These are phyloP conservation scores for Limnephilus marmoratus DNA, from an alignment of 2,888 invertebrate species.

Conservation along the genomic window DNA sequence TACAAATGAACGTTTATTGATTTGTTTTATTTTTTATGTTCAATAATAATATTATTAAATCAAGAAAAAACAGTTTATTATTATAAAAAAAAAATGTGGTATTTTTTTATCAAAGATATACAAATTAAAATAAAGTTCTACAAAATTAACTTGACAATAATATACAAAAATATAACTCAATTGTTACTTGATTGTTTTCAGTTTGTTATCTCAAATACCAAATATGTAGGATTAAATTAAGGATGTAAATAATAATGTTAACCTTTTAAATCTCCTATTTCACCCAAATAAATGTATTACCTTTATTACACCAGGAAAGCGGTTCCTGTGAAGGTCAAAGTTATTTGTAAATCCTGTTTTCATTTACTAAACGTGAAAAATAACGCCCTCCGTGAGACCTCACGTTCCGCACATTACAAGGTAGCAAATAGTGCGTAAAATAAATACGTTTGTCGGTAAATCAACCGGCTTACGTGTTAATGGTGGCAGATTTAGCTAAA, in stretches of 20 bases:
- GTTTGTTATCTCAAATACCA: too few relatives aligned
- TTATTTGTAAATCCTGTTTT: not conserved
- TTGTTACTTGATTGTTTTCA: too few relatives aligned
- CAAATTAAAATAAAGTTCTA: too few relatives aligned
- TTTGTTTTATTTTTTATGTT: too few relatives aligned
- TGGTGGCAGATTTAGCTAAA: not conserved
- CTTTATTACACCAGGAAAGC: not conserved
- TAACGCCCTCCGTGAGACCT: not conserved
- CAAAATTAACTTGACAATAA: too few relatives aligned
- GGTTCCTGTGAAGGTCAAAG: not conserved
- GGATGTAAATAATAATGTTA: too few relatives aligned
- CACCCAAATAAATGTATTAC: not conserved
- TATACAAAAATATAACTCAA: too few relatives aligned
- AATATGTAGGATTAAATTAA: too few relatives aligned
- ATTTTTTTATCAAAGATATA: too few relatives aligned
- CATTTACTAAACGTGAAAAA: conserved; percentile 12
- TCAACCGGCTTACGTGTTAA: conserved; percentile 33
- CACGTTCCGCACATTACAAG: not conserved
- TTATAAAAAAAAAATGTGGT: too few relatives aligned
- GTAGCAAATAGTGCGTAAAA: conserved; percentile 20
- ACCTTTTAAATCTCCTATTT: not conserved
- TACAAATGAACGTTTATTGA: not conserved
- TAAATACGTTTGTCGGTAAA: conserved; percentile 38
- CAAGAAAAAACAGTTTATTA: too few relatives aligned
- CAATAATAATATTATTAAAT: too few relatives aligned